Conservation (phyloP, 2,797 vertebrate genomes). For the Myotis planiceps region DNA sequence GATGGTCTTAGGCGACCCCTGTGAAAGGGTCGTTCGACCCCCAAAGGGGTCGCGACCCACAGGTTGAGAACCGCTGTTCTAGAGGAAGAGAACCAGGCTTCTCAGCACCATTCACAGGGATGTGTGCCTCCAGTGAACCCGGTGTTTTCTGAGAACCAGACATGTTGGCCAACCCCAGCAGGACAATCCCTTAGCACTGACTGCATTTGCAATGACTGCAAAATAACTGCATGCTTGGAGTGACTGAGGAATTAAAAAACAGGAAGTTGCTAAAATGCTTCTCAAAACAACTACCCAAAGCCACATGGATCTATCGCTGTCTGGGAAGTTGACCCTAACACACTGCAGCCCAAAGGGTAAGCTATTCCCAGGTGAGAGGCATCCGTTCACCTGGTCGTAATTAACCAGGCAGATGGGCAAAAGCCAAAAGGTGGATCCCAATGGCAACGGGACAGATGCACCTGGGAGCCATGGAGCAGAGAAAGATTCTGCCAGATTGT, state of each 20-base stretch:
- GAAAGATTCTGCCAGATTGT: conserved; percentile 82
- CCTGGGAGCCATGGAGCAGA: conserved; percentile 81
- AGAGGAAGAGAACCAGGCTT: neutral
- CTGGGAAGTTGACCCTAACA: conserved; percentile 53
- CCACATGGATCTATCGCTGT: neutral
- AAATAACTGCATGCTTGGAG: neutral
- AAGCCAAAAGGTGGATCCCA: conserved; percentile 79
- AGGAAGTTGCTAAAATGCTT: neutral
- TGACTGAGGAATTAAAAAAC: neutral
- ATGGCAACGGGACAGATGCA: conserved; percentile 78
- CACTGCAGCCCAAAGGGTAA: conserved; percentile 53
- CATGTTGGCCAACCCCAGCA: neutral
- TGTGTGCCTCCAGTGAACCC: accelerated
- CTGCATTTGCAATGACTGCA: neutral
- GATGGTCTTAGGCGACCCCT: no score
- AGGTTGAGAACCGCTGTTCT: no score
- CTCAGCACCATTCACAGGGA: neutral
- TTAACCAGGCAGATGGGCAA: conserved; percentile 86
- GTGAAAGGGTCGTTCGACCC: no score
- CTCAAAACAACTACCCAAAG: neutral
- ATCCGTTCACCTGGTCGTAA: conserved; percentile 84
- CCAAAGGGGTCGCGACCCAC: no score
- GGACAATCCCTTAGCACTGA: neutral
- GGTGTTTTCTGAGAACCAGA: neutral
- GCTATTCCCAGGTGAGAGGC: conserved; percentile 70